phyloP scores from a whole-genome alignment of 2,113 vertebrate species.

The Felis catus region F.catus_Fca126_mat1.0 CM031413.1:143859501-143860000 shows the following conservation, averaged over 20 bases:
- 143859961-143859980: background rate
- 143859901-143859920: background rate
- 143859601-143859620: background rate
- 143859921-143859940: background rate
- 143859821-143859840: constrained; percentile 47
- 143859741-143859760: constrained; percentile 47
- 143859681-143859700: background rate
- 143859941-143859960: background rate
- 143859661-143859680: background rate
- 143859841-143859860: constrained; percentile 21
- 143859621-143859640: background rate
- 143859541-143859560: background rate
- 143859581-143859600: background rate
- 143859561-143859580: background rate
- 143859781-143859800: constrained; percentile 67
- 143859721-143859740: constrained; percentile 30
- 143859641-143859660: background rate
- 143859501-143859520: background rate
- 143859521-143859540: background rate
- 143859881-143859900: background rate
- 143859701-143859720: background rate
- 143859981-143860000: background rate
- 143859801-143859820: constrained; percentile 70
- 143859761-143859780: constrained; percentile 65
- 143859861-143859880: background rate